A percentile compares a stretch with the other conserved stretches of the same genome.
Conservation (phyloP, 1,140 invertebrate genomes). For the Heliconius hermathena region DNA sequence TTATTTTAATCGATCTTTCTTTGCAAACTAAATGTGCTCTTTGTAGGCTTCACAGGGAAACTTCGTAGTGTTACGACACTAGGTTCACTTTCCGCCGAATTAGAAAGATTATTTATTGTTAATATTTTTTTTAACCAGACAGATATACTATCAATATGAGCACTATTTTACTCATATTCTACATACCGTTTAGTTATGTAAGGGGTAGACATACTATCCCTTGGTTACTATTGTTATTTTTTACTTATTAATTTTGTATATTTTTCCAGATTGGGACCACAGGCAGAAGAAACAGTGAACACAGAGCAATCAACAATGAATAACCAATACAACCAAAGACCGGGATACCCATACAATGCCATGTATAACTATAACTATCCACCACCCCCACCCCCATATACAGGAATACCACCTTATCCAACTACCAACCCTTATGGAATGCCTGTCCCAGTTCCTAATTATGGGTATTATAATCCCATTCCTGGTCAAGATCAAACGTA, state of each 20-base stretch:
- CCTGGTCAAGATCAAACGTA: constrained; percentile 44
- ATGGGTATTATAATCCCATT: constrained; percentile 53
- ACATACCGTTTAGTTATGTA: not conserved
- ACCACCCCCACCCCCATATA: constrained; percentile 44
- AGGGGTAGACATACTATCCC: no score
- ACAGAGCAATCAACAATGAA: constrained; percentile 65
- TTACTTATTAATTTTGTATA: not conserved
- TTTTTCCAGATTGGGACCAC: constrained; percentile 70
- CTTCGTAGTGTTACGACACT: no score
- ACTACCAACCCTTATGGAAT: constrained; percentile 53
- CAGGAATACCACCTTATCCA: constrained; percentile 53
- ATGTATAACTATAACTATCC: constrained; percentile 59
- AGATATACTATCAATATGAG: no score
- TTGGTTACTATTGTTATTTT: no score
- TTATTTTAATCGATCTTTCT: not conserved
- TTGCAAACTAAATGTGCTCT: not conserved
- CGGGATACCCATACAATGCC: constrained; percentile 56
- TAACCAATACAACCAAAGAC: constrained; percentile 68
- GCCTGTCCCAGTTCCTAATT: constrained; percentile 52
- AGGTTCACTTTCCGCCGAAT: no score
- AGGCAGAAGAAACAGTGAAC: constrained; percentile 65
- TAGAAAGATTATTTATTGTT: no score
- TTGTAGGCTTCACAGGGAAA: not conserved
- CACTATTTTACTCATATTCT: not conserved
- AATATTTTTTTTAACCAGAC: no score